Conservation (phyloP, 2,113 vertebrate genomes). For the Oryzias curvinotus region DNA sequence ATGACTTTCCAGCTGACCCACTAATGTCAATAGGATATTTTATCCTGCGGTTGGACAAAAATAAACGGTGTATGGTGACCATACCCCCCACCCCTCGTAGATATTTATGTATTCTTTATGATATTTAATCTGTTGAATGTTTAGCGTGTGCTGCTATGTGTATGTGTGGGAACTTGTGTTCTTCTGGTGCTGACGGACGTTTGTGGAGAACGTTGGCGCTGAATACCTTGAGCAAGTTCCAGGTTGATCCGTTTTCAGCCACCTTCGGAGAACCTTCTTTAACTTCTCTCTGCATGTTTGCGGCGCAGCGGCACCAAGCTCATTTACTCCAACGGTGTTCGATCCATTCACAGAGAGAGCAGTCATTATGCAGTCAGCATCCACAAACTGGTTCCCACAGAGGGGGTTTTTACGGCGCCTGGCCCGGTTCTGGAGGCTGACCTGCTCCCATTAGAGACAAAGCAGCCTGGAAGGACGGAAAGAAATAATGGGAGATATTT, state of each 20-base stretch:
- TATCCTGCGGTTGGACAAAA: conserved; percentile 8
- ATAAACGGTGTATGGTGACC: conserved; percentile 15
- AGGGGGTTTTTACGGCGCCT: conserved; percentile 19
- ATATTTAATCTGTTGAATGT: conserved; percentile 49
- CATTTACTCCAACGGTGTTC: conserved; percentile 22
- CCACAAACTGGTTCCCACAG: conserved; percentile 64
- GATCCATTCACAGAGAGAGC: conserved; percentile 48
- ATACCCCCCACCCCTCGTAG: conserved; percentile 37
- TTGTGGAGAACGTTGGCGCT: conserved; percentile 7
- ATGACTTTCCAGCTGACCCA: conserved; percentile 33
- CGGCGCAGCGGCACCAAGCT: conserved; percentile 12
- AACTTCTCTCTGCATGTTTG: conserved; percentile 9
- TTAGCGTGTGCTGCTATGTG: conserved; percentile 30
- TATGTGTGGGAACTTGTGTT: conserved; percentile 2
- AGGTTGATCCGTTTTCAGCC: neutral
- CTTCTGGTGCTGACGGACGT: conserved; percentile 13
- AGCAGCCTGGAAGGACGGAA: conserved; percentile 10
- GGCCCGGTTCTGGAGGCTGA: conserved; percentile 42
- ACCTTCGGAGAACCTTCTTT: conserved; percentile 20
- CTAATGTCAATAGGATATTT: conserved; percentile 30
- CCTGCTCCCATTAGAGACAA: conserved; percentile 52
- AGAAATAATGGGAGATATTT: conserved; percentile 23
- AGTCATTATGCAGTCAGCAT: conserved; percentile 56
- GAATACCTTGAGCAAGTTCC: conserved; percentile 7
- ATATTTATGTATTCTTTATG: conserved; percentile 63